Base-by-base conservation (phyloP, 2,113 vertebrate species). In the Antennarius striatus region DNA sequence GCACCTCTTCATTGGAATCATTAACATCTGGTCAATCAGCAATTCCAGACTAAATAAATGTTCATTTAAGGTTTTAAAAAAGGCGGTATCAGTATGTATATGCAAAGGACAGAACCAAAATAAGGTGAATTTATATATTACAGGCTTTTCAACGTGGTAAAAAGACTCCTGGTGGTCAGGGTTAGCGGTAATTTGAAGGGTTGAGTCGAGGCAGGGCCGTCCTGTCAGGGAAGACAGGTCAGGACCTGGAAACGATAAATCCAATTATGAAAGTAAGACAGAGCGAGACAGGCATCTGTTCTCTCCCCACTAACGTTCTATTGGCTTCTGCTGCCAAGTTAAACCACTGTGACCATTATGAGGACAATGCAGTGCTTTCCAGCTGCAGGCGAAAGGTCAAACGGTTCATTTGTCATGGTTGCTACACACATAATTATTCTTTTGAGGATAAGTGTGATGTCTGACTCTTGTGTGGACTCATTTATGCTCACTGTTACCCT, bases 211-310 rank as follows among this genome's bases (percentile, higher is more conserved):
- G 50, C 72, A 75, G 71, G 58, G 56, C 65, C 15, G 56, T 71
- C 77, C 73, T 79, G 70, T 77, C 10, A 17, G 76, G 58, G 56
- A 79, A 49, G 82, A 85, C 79, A 73, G 84, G 82, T 86, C 65
- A 63, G 54, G 73, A 68, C 75, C 84, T 83, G 75, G 77, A 80
- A 84, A 88, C 80, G 75, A 90, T 86, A 87, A 87, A 87, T 90
- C 81, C 69, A 78, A 63, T 78, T 76, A 63, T 73, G 57, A 64
- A 68, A 70, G 79, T 36, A 8, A 73, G 82, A 82, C 77, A 56
- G 70, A 67, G 48, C 8, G 36, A 72, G 76, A 70, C 73, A 70
- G 59, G 55, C 32, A 15, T 70, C 73, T 64, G 58, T 67, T 72
- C 63, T 81, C 63, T 83, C 75, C 22, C 73, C 68, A 60, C 56